phyloP scores from a whole-genome alignment of 2,113 vertebrate genomes.

The Phrynosoma platyrhinos region DNA sequence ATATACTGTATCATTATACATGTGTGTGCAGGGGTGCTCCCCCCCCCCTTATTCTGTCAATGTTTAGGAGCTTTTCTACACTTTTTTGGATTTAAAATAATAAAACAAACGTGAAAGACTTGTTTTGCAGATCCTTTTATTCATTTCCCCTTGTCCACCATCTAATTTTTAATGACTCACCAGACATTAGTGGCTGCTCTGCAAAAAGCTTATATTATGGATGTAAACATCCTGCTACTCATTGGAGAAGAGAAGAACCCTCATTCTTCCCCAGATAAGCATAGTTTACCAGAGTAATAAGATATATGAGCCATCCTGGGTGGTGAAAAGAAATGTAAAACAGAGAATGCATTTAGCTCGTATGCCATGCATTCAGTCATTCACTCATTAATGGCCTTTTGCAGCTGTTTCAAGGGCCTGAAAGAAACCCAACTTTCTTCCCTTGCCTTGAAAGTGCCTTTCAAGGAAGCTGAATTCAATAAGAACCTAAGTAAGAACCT shows the following conservation, averaged over 20 bases:
- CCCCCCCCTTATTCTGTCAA: neutral
- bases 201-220: slow-evolving; percentile 6
- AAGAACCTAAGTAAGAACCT: slow-evolving; percentile 18
- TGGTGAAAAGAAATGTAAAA: slow-evolving; percentile 41
- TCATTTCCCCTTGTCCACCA: neutral
- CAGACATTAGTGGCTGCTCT: slow-evolving; percentile 6
- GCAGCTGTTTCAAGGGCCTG: slow-evolving; percentile 14
- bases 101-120: neutral
- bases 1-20: neutral
- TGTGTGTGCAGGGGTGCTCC: fast-evolving
- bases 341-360: slow-evolving; percentile 32
- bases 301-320: slow-evolving; percentile 38
- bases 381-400: slow-evolving; percentile 11
- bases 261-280: slow-evolving; percentile 12
- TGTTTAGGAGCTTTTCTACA: neutral
- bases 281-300: slow-evolving; percentile 30
- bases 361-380: slow-evolving; percentile 26
- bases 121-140: neutral
- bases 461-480: slow-evolving; percentile 24
- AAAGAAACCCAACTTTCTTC: neutral
- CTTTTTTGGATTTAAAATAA: neutral
- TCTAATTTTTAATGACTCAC: slow-evolving; percentile 16
- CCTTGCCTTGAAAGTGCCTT: neutral
- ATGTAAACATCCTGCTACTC: slow-evolving; percentile 39
- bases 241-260: slow-evolving; percentile 24